A percentile compares a stretch with the other conserved stretches of the same genome.
phyloP scores from a whole-genome alignment of 2,113 vertebrate genomes.

The Chinchilla lanigera region DNA sequence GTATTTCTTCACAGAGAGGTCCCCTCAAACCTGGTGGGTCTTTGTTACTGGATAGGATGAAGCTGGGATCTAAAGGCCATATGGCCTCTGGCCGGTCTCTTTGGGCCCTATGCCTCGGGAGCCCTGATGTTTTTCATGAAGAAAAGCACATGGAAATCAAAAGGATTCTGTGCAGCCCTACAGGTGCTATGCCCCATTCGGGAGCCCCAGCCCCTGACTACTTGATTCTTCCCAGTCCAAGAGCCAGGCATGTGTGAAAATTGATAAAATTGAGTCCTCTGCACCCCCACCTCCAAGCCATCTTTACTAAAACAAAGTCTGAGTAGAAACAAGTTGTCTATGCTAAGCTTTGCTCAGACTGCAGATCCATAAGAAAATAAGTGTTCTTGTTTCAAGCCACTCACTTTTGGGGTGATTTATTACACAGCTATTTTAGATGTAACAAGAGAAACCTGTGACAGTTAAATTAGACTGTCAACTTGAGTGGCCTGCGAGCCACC shows the following conservation, averaged over 20 bases:
- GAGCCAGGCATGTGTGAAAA: background rate
- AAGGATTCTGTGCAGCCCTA: background rate
- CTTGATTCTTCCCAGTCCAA: background rate
- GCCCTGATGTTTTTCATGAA: background rate
- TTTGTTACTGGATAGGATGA: background rate
- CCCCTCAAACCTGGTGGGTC: background rate
- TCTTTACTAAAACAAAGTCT: background rate
- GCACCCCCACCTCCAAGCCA: background rate
- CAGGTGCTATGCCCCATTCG: background rate
- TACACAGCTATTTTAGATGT: background rate
- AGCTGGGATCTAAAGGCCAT: background rate
- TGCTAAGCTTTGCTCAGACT: background rate
- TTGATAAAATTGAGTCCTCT: background rate
- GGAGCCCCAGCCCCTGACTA: background rate
- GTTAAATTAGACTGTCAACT: background rate
- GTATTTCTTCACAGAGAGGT: constrained; percentile 18
- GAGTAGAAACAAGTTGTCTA: background rate
- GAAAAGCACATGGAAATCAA: background rate
- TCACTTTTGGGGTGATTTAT: background rate
- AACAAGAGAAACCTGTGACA: background rate
- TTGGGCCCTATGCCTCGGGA: background rate
- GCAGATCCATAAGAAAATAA: background rate
- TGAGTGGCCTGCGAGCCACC: background rate
- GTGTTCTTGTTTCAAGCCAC: background rate
- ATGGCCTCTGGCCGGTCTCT: background rate